Evolutionary conservation across 92 coral and sea anemone species (phyloP).

Genomic region (Umimayanthus chanpuru): DNA sequence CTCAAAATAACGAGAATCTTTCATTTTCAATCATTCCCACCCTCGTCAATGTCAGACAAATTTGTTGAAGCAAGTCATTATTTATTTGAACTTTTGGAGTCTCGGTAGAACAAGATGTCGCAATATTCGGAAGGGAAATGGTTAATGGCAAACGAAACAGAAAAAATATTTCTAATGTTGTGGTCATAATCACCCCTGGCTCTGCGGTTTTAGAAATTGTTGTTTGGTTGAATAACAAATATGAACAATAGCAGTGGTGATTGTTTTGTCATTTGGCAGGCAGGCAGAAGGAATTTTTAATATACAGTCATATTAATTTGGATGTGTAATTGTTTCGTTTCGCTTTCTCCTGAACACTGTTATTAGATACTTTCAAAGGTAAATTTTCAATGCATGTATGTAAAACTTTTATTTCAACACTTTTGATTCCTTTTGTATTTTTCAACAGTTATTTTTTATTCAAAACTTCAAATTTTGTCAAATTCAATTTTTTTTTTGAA

Average conservation of each 20-base stretch:
- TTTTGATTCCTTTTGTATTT: too few relatives aligned
- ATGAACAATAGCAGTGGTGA: conserved; percentile 5
- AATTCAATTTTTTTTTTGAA: too few relatives aligned
- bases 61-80: too few relatives aligned
- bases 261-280: neutral
- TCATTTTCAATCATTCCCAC: too few relatives aligned
- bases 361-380: neutral
- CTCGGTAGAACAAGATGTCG: neutral
- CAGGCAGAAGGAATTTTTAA: neutral
- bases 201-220: neutral
- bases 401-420: too few relatives aligned
- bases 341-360: neutral
- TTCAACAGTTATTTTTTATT: too few relatives aligned
- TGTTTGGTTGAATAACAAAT: conserved; percentile 15
- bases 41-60: too few relatives aligned
- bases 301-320: neutral
- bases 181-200: neutral
- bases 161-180: neutral
- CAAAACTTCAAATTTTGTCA: too few relatives aligned
- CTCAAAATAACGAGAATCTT: neutral
- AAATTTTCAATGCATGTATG: too few relatives aligned
- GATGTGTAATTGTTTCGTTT: neutral
- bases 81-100: neutral
- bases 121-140: neutral
- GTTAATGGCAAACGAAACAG: neutral